Evolutionary conservation across 2,113 vertebrate genomes (phyloP).

Genomic region (Platycercus adscitus): DNA sequence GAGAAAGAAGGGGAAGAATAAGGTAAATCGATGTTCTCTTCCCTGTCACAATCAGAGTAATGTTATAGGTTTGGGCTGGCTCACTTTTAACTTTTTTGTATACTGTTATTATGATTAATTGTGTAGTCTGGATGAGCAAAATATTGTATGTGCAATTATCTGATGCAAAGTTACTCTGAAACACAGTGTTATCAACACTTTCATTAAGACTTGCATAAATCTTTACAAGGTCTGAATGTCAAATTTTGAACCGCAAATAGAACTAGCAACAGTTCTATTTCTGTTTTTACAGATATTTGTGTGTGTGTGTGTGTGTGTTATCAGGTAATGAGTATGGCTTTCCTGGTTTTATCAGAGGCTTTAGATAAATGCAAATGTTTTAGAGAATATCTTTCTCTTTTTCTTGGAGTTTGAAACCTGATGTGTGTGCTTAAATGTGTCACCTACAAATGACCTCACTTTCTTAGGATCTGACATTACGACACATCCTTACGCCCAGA

Average conservation of each 20-base stretch:
- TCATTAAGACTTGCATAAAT: background rate
- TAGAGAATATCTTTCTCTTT: background rate
- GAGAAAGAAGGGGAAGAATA: background rate
- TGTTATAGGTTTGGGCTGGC: accelerated
- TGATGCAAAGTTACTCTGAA: background rate
- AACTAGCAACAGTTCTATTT: background rate
- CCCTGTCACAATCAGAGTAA: background rate
- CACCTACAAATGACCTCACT: background rate
- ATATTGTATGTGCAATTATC: background rate
- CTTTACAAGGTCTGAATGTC: background rate
- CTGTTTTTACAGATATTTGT: background rate
- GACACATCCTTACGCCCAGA: background rate
- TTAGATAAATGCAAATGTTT: background rate
- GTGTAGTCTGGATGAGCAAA: background rate
- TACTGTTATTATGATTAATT: background rate
- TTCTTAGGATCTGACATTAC: background rate
- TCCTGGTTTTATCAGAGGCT: background rate
- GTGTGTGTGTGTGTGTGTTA: background rate
- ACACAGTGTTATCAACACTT: background rate
- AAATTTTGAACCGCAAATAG: background rate
- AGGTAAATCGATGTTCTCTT: background rate
- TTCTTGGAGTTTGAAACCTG: background rate
- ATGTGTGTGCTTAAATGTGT: background rate
- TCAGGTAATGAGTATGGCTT: accelerated
- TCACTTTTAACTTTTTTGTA: background rate